Conservation (phyloP, 2,797 vertebrate species). For the Clarias laeviceps region DNA sequence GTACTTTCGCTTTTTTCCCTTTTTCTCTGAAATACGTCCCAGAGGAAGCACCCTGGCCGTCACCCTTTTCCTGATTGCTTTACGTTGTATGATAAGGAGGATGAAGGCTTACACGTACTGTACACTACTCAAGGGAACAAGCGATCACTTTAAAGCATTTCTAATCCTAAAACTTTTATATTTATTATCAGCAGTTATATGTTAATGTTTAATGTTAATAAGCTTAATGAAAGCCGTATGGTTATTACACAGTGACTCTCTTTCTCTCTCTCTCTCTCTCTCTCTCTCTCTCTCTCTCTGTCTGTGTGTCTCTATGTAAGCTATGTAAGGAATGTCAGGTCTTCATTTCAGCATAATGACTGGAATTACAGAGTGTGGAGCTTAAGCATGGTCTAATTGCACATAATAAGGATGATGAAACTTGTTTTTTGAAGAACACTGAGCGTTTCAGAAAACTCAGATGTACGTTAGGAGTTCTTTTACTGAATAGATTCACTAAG, state of each 20-base stretch:
- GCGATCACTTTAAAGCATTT: not conserved
- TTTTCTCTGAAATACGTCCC: not conserved
- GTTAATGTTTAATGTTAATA: not conserved
- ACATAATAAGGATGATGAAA: slow-evolving; percentile 14
- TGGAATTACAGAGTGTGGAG: slow-evolving; percentile 58
- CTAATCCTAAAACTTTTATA: not conserved
- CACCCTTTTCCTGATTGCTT: not conserved
- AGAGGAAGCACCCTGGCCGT: not conserved
- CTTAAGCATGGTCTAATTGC: slow-evolving; percentile 42
- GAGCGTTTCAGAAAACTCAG: not conserved
- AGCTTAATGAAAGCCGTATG: not conserved
- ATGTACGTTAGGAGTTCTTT: not conserved
- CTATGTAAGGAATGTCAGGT: slow-evolving; percentile 70
- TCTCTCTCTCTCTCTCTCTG: not conserved
- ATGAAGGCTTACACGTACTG: not conserved
- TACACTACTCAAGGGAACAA: not conserved
- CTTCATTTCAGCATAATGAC: slow-evolving; percentile 59
- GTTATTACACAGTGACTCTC: not conserved
- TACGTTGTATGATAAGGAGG: not conserved
- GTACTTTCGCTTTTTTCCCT: not conserved
- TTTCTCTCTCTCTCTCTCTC: not conserved
- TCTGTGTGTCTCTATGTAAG: slow-evolving; percentile 43
- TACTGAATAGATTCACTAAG: not conserved
- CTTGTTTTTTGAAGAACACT: not conserved
- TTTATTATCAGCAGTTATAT: not conserved